Percentiles rank a stretch among this genome's conserved stretches.
phyloP scores from a whole-genome alignment of 2,797 vertebrate genomes.

The Pteropus rufus region DNA sequence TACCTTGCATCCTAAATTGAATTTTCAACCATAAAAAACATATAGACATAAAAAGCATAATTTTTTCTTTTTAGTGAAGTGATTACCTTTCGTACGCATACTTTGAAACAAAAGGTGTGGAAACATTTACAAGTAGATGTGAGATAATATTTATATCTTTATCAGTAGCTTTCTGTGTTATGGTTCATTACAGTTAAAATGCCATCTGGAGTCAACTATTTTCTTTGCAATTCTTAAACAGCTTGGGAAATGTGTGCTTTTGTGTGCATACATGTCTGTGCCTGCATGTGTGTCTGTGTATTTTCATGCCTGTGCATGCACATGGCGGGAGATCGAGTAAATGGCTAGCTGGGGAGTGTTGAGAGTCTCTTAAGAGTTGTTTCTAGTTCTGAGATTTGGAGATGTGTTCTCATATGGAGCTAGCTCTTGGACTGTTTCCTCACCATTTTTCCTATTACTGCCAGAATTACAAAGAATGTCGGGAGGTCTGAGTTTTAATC shows the following conservation, averaged over 20 bases:
- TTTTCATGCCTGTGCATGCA: background rate
- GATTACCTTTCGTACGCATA: background rate
- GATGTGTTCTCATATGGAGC: background rate
- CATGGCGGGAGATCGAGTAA: too few relatives aligned
- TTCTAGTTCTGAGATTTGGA: background rate
- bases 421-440: background rate
- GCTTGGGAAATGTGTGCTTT: background rate
- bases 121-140: background rate
- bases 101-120: background rate
- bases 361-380: background rate
- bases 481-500: background rate
- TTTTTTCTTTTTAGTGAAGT: background rate
- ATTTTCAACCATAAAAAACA: background rate
- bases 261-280: background rate
- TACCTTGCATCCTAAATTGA: background rate
- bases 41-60: background rate
- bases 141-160: background rate
- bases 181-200: background rate
- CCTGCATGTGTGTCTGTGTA: background rate
- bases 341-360: background rate
- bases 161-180: background rate
- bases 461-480: background rate
- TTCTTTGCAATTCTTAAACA: background rate
- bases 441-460: background rate
- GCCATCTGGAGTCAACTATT: background rate